These are phyloP conservation scores for Apogon hyalosoma DNA, from an alignment of 2,797 vertebrate species.

Conservation along the genomic window DNA sequence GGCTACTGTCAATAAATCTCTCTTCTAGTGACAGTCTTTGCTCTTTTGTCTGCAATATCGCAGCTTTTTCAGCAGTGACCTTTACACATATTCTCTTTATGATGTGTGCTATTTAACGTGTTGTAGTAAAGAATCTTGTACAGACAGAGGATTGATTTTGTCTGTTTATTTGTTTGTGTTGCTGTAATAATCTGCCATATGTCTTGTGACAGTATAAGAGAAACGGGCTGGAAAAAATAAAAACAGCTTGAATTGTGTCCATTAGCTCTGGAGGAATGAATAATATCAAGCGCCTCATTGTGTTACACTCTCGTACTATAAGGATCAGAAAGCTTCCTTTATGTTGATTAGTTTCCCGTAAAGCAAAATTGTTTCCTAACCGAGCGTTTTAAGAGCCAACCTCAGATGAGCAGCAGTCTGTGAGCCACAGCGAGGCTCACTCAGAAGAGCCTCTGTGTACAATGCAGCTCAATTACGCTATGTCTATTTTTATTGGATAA, in stretches of 20 bases:
- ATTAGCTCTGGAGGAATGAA: conserved; percentile 55
- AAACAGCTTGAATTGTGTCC: conserved; percentile 51
- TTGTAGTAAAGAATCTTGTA: conserved; percentile 13
- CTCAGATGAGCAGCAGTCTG: conserved; percentile 35
- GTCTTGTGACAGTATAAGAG: conserved; percentile 21
- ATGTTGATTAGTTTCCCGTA: conserved; percentile 51
- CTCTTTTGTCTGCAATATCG: conserved; percentile 77
- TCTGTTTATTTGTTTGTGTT: conserved; percentile 16
- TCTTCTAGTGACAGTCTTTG: conserved; percentile 73
- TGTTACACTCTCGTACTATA: conserved; percentile 23
- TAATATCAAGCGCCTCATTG: conserved; percentile 42
- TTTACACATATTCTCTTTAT: conserved; percentile 63
- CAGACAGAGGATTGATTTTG: conserved; percentile 24
- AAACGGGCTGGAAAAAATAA: conserved; percentile 1
- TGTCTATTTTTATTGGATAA: conserved; percentile 17
- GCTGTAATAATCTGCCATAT: conserved; percentile 1
- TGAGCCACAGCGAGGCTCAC: conserved; percentile 13
- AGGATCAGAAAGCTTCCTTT: conserved; percentile 50
- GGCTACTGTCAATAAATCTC: conserved; percentile 70
- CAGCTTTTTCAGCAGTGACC: conserved; percentile 69
- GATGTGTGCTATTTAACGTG: conserved; percentile 47
- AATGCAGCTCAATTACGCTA: conserved; percentile 39
- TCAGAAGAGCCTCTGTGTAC: conserved; percentile 15
- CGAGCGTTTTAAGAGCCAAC: conserved; percentile 18
- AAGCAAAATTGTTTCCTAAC: conserved; percentile 40